A percentile compares a stretch with the other conserved stretches of the same genome.
Conservation (phyloP, 1,140 invertebrate genomes). For the Euwallacea fornicatus region DNA sequence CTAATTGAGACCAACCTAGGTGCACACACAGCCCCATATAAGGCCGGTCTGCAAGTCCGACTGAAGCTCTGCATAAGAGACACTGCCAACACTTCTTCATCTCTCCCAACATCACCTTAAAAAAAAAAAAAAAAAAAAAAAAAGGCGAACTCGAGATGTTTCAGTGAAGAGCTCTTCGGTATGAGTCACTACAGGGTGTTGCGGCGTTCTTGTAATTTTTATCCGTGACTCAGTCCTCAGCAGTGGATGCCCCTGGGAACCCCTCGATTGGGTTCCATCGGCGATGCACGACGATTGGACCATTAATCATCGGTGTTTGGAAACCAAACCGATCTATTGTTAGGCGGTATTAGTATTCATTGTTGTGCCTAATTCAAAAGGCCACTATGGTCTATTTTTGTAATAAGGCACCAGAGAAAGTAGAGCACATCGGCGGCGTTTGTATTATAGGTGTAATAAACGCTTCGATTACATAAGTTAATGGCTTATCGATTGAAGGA, state of each 20-base stretch:
- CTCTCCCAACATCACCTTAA: too few species aligned
- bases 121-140: too few species aligned
- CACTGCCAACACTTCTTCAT: neutral
- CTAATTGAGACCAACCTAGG: neutral
- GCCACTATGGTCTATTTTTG: constrained; percentile 14
- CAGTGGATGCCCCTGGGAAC: too few species aligned
- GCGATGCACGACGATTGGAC: too few species aligned
- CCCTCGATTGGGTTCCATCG: too few species aligned
- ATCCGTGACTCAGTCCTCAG: too few species aligned
- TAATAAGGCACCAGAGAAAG: constrained; percentile 15
- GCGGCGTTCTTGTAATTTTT: too few species aligned
- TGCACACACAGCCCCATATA: neutral
- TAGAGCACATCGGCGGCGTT: constrained; percentile 6
- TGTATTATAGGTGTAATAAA: constrained; percentile 17
- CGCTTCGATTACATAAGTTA: constrained; percentile 12
- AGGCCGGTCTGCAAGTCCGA: neutral
- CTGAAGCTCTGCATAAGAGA: neutral
- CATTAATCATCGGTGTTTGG: neutral
- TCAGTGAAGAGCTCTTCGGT: too few species aligned
- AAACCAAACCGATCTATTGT: constrained; percentile 10
- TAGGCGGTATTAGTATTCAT: constrained; percentile 10
- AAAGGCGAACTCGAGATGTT: too few species aligned
- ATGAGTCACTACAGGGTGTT: too few species aligned
- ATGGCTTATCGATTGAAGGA: constrained; percentile 13
- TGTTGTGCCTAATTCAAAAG: constrained; percentile 14